Evolutionary conservation across 2,113 vertebrate species (phyloP), one percentile per base, ranked within the genome.

Genomic region (Euleptes europaea): DNA sequence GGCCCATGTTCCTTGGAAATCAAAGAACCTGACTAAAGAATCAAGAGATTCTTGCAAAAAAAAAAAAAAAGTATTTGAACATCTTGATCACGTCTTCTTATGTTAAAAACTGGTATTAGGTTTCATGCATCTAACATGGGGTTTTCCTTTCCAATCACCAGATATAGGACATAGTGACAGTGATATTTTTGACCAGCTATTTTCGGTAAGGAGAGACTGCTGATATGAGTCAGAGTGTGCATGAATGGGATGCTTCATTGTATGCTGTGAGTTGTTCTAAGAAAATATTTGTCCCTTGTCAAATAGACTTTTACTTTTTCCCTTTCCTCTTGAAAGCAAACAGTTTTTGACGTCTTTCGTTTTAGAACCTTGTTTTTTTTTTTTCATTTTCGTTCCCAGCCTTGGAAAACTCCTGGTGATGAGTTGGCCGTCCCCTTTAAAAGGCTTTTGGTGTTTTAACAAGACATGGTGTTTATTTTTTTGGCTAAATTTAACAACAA

Each of bases 381-480:
- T 94, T 49, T 78, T 78, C 54, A 72, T 84, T 78, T 80, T 81
- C 77, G 80, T 72, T 94, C 90, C 86, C 78, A 93, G 78, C 88
- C 86, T 85, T 14, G 1, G 47, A 90, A 93, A 94, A 94, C 90
- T 91, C 86, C 90, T 91, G 92, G 86, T 93, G 93, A 92, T 38
- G 49, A 90, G 86, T 88, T 84, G 90, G 80, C 86, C 87, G 90
- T 90, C 89, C 89, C 92, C 40, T 93, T 93, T 93, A 95, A 94
- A 94, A 95, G 83, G 88, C 83, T 78, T 92, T 89, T 88, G 86
- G 82, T 92, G 88, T 78, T 80, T 89, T 72, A 80, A 88, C 90
- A 87, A 93, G 94, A 94, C 94, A 94, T 82, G 91, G 91, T 91
- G 92, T 95, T 94, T 94, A 91, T 90, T 89, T 93, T 23, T 63